phyloP scores from a whole-genome alignment of 2,888 invertebrate species.

The Oscheius sp. region DNA sequence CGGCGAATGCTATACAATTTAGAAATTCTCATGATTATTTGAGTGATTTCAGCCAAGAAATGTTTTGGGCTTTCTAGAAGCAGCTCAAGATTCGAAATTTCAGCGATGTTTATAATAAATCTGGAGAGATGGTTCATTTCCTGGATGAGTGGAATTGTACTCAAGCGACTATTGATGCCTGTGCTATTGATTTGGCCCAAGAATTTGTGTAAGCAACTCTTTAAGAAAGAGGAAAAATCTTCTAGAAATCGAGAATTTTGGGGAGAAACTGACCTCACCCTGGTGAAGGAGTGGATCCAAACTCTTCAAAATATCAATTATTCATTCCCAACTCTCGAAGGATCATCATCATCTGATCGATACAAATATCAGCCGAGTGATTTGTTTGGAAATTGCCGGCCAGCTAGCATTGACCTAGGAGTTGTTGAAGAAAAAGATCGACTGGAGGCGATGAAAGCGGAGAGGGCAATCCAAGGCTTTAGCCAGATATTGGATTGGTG shows the following conservation, averaged over 20 bases:
- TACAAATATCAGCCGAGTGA: no score
- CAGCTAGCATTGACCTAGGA: not conserved
- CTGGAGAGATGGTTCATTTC: conserved; percentile 41
- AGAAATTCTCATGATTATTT: conserved; percentile 48
- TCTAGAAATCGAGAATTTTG: not conserved
- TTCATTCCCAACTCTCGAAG: no score
- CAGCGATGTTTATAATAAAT: conserved; percentile 29
- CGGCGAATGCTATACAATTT: conserved; percentile 45
- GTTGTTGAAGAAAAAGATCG: not conserved
- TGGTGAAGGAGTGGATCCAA: not conserved
- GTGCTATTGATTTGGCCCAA: conserved; percentile 33
- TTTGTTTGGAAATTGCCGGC: not conserved
- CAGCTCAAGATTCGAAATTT: no score
- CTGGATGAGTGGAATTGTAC: conserved; percentile 38
- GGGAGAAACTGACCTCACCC: not conserved
- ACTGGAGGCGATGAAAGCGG: no score
- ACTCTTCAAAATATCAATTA: not conserved
- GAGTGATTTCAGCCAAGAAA: conserved; percentile 46
- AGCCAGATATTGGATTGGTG: no score
- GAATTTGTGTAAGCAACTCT: conserved; percentile 21
- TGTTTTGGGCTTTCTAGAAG: no score
- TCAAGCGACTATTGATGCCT: conserved; percentile 14
- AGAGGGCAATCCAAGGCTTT: no score
- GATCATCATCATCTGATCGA: no score
- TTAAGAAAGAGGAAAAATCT: not conserved